Percentiles rank a stretch among this genome's conserved stretches.
Conservation (phyloP, 2,113 vertebrate species). For the Forbesichthys papilliferus region DNA sequence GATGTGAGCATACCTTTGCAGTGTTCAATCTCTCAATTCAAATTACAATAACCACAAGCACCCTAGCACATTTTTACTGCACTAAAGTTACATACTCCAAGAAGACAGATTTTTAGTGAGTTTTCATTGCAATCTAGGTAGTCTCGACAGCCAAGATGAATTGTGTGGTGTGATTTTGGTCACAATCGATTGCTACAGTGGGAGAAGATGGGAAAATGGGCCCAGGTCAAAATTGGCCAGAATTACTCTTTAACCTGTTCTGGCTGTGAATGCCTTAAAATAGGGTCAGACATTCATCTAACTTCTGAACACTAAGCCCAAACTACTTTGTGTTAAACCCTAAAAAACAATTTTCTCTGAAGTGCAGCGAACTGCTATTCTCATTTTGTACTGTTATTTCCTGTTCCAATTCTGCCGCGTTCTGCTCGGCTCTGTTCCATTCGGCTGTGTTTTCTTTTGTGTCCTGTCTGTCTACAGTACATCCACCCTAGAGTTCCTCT, state of each 20-base stretch:
- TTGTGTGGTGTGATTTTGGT: no score
- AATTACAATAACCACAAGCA: no score
- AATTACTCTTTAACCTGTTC: neutral
- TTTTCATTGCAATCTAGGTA: no score
- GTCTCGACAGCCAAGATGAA: no score
- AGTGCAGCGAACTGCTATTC: neutral
- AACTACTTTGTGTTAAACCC: constrained; percentile 8
- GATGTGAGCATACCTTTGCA: no score
- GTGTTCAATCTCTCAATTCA: no score
- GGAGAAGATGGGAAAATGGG: no score
- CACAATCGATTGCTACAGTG: no score
- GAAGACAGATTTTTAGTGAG: no score
- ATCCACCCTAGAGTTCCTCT: constrained; percentile 48
- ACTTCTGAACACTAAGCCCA: neutral
- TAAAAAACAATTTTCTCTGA: constrained; percentile 19
- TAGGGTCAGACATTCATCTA: neutral
- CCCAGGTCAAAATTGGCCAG: no score
- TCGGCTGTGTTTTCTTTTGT: constrained; percentile 32
- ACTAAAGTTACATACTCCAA: no score
- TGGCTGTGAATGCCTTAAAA: neutral
- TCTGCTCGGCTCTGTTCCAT: constrained; percentile 22
- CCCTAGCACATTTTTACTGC: no score
- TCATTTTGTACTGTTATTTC: constrained; percentile 1
- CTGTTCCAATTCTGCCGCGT: constrained; percentile 18
- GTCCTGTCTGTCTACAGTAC: constrained; percentile 36